Base-by-base conservation (phyloP, 30 jellyfish, hydroid and myxozoan genomes). In the Chrysaora quinquecirrha region DNA sequence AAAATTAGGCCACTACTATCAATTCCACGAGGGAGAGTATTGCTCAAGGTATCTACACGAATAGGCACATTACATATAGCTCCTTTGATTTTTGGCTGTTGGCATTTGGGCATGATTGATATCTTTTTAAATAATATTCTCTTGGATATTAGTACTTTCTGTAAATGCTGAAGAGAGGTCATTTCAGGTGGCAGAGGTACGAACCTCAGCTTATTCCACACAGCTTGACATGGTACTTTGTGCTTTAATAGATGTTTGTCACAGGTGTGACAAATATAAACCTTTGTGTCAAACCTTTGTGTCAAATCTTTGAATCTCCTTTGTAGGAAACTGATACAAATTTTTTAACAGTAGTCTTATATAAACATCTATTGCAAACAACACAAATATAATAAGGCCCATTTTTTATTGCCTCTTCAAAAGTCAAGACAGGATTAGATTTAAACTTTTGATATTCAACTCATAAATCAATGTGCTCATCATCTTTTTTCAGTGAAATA, bases 91-190 rank as follows among this genome's bases (percentile, higher is more conserved):
- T 76, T 76, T 54, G 88, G 88, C 12, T 30, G 14, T 35, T 76
- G 88, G 27, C 82, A 84, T 76, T 62, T 76, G 16, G 85, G 66
- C 88, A 76, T 54, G 32, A 76, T 76, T n/a, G 64, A 14, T 21
- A 76, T 62, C 48, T 72, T 72, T 38, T 34, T 43, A 25, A 72
- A 72, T 24, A 72, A 46, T 20, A 72, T 72, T 16, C 84, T 20
- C 27, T 72, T 34, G 12, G 80, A 34, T 19, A 72, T 72, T 16
- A 72, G 20, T 16, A 64, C 46, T 32, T 0, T 34, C 43, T 72
- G 80, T 12, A 72, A 19, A 16, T 29, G 30, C 14, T 84, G 1
- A 25, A 79, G 29, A 24, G 71, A 56, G 71, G 10, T 56, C 1
- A 79, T 28, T 19, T 35, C 73, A 0, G 47, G 23, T 56, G 71